phyloP scores from a whole-genome alignment of 2,888 invertebrate species.

The Stegophylla sp. region DNA sequence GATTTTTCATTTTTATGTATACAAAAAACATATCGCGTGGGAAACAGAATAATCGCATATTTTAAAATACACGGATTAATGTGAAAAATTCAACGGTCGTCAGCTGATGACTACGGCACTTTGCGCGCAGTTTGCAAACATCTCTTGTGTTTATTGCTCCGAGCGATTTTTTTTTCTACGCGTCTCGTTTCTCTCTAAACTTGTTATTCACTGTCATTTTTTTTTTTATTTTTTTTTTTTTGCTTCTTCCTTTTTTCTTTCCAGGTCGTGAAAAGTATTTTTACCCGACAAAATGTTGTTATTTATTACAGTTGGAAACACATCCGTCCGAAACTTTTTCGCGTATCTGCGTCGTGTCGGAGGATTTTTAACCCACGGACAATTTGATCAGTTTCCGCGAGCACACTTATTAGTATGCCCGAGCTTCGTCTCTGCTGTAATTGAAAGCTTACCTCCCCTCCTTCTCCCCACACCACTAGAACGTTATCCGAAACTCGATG shows the following conservation, averaged over 20 bases:
- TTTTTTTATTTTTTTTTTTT: neutral
- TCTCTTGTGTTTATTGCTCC: slow-evolving; percentile 12
- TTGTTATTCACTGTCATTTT: slow-evolving; percentile 32
- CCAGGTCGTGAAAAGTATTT: slow-evolving; percentile 26
- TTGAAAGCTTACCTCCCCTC: slow-evolving; percentile 35
- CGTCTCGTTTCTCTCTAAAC: slow-evolving; percentile 16
- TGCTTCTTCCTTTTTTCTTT: neutral
- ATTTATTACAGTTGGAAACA: slow-evolving; percentile 52
- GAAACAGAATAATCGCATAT: no score
- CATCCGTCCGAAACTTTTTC: slow-evolving; percentile 42
- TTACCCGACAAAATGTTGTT: slow-evolving; percentile 49
- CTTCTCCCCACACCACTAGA: no score
- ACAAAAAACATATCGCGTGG: no score
- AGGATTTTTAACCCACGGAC: slow-evolving; percentile 15
- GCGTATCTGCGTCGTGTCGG: slow-evolving; percentile 1
- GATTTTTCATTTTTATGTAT: no score
- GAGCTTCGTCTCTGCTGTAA: slow-evolving; percentile 9
- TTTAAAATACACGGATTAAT: no score
- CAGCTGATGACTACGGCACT: neutral
- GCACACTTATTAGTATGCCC: neutral
- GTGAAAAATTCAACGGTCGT: slow-evolving; percentile 1
- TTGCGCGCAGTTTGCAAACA: neutral
- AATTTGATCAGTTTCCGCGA: slow-evolving; percentile 40
- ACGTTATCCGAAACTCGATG: no score
- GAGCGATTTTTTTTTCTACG: slow-evolving; percentile 2